Base-by-base conservation (phyloP, 2,797 vertebrate species). In the Argentina silus region DNA sequence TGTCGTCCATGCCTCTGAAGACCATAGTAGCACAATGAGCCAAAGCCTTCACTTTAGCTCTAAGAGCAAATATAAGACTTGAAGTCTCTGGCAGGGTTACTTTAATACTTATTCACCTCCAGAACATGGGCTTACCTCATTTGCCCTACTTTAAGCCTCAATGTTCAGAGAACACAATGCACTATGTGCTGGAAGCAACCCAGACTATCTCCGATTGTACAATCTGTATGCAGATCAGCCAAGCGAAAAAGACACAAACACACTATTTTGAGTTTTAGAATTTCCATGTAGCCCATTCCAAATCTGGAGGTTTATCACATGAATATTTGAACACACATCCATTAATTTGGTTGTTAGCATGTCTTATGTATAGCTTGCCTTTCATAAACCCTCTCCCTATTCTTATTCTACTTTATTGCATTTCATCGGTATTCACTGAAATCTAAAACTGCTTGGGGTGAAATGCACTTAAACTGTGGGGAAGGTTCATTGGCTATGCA, bases 341-440 rank as follows among this genome's bases (percentile, higher is more conserved):
- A 93, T 93, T 91, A 89, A 93, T 93, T 89, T 89, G 75, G 87
- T 90, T 93, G 91, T 92, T 89, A 85, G 82, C 88, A 91, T 91
- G 82, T 83, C 86, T 92, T 92, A 92, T 92, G 89, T 89, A 91
- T 90, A 89, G 81, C 75, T 78, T 15, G 76, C 85, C 84, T 88
- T 78, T 81, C 75, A 77, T 88, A 88, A 91, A 86, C 86, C 70
- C 69, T 69, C 61, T 55, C 67, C 70, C 72, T 74, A 84, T 78
- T 85, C 75, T 74, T 68, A 73, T 77, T 74, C 42, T 86, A 79
- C 81, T 87, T 62, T 69, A 81, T 82, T 84, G 75, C 76, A 76
- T 85, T 86, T 90, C 77, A 76, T 69, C 70, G 78, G 86, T 80
- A 87, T 88, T 89, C 84, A 76, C 85, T 79, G 81, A 86, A 85